These are phyloP conservation scores for Crenichthys baileyi DNA, from an alignment of 2,797 vertebrate species.

Conservation along the genomic window DNA sequence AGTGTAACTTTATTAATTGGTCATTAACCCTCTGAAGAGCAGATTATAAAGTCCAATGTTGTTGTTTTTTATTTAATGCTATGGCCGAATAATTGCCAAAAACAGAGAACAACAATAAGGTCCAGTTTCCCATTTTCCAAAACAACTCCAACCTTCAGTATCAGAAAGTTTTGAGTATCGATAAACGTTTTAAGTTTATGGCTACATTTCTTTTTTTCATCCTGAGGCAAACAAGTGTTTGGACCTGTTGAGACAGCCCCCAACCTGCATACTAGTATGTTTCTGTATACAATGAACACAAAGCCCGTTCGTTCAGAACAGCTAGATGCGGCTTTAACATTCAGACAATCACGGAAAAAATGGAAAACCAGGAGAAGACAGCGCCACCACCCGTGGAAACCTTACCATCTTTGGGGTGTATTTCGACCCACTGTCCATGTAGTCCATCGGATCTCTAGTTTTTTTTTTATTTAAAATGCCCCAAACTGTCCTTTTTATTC, in stretches of 20 bases:
- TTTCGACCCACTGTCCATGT: slow-evolving; percentile 72
- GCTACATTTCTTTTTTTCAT: not conserved
- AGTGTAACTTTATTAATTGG: not conserved
- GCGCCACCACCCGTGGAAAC: not conserved
- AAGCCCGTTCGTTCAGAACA: not conserved
- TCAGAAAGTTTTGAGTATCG: not conserved
- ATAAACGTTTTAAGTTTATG: too few species aligned
- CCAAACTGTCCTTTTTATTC: not conserved
- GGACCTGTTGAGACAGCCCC: not conserved
- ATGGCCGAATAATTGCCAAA: not conserved
- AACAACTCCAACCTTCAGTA: not conserved
- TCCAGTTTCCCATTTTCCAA: not conserved
- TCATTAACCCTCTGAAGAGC: not conserved
- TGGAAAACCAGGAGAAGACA: not conserved
- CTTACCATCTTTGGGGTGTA: slow-evolving; percentile 74
- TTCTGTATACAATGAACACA: slow-evolving; percentile 10
- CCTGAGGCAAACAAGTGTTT: not conserved
- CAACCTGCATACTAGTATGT: not conserved
- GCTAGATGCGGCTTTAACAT: not conserved
- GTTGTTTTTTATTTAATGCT: not conserved
- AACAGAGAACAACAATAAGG: not conserved
- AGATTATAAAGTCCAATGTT: not conserved
- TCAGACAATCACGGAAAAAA: not conserved
- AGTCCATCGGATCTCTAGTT: slow-evolving; percentile 66
- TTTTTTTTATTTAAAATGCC: not conserved